phyloP scores from a whole-genome alignment of 2,888 invertebrate species.

The Apodemia mormo region DNA sequence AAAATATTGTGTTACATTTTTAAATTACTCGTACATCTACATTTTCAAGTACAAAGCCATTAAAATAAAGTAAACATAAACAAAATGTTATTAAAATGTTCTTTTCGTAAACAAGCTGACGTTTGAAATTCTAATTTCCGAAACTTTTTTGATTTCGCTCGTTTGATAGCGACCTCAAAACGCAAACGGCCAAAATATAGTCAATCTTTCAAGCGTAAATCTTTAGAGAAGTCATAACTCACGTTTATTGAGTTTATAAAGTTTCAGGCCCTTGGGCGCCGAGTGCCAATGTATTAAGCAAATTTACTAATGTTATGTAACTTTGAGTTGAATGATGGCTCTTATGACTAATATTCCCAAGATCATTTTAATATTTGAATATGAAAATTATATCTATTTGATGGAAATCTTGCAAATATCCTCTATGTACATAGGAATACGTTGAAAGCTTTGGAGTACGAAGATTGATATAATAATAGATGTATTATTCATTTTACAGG shows the following conservation, averaged over 20 bases:
- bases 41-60: not conserved
- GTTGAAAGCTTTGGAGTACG: too few relatives aligned
- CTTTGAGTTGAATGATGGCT: constrained; percentile 40
- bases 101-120: not conserved
- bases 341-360: constrained; percentile 23
- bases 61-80: not conserved
- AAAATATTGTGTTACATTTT: too few relatives aligned
- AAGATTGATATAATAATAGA: too few relatives aligned
- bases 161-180: constrained; percentile 13
- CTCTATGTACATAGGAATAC: not conserved
- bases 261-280: constrained; percentile 52
- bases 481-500: too few relatives aligned
- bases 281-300: constrained; percentile 38
- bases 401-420: not conserved
- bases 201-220: constrained; percentile 71
- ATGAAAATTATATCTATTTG: not conserved
- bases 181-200: constrained; percentile 15
- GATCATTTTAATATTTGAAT: constrained; percentile 14
- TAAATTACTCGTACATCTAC: not conserved
- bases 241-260: constrained; percentile 71
- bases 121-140: constrained; percentile 6
- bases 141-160: constrained; percentile 16
- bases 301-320: constrained; percentile 43
- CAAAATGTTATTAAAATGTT: constrained; percentile 2
- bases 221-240: constrained; percentile 68